Percentiles rank a stretch among this genome's conserved stretches.
These are phyloP conservation scores for Peromyscus polionotus DNA, from an alignment of 2,113 vertebrate species.

Conservation along the genomic window DNA sequence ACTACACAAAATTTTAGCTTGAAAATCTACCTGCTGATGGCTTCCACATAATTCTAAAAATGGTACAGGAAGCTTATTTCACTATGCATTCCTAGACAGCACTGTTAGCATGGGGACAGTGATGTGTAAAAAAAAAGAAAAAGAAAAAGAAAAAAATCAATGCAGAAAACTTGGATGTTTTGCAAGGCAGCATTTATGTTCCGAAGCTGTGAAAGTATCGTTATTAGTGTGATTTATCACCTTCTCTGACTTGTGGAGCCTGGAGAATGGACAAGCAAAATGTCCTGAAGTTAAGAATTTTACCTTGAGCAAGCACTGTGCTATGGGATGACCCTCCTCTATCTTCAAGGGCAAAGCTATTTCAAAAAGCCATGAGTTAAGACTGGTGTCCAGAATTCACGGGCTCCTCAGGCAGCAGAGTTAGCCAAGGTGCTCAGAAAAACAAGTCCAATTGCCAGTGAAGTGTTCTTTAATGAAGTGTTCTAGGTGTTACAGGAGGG, in stretches of 20 bases:
- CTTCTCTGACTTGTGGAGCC: not conserved
- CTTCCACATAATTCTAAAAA: constrained; percentile 2
- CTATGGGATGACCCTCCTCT: not conserved
- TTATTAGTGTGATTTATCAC: constrained; percentile 37
- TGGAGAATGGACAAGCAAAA: not conserved
- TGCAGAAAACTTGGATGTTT: constrained; percentile 57
- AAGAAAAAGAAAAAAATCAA: constrained; percentile 39
- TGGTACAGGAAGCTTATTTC: not conserved
- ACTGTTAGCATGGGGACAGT: constrained; percentile 1
- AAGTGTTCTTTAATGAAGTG: not conserved
- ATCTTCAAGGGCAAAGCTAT: not conserved
- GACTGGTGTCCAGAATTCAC: not conserved
- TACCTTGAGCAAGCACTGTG: not conserved
- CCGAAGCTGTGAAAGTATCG: not conserved
- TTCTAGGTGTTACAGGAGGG: not conserved
- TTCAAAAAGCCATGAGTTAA: not conserved
- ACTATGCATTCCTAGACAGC: not conserved
- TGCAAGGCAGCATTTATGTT: constrained; percentile 59
- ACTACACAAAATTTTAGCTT: not conserved
- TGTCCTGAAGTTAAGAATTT: not conserved
- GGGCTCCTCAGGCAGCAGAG: not conserved
- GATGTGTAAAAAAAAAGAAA: not conserved
- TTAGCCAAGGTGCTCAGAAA: constrained; percentile 35
- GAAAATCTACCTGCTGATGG: constrained; percentile 27
- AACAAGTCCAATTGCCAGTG: not conserved